Evolutionary conservation across 2,113 vertebrate genomes (phyloP).

Genomic region (Erythrocercus mccallii): DNA sequence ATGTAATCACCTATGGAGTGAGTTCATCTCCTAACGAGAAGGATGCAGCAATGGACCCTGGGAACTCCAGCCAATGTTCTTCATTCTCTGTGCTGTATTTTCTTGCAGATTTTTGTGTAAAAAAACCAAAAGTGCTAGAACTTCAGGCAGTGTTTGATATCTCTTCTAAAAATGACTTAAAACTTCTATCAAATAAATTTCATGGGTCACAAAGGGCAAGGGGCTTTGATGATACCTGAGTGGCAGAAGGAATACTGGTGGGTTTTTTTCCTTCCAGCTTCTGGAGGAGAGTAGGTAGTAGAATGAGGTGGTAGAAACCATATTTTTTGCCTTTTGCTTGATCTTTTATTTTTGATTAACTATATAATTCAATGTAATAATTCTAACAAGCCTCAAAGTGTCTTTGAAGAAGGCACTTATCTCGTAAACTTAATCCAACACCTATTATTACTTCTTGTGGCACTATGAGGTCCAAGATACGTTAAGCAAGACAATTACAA

Average conservation of each 20-base stretch:
- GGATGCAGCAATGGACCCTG: not conserved
- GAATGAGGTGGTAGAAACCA: not conserved
- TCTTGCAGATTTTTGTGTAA: not conserved
- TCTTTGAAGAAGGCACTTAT: not conserved
- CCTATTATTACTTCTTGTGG: not conserved
- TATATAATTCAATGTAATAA: not conserved
- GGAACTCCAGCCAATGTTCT: not conserved
- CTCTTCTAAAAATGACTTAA: not conserved
- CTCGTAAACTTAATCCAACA: not conserved
- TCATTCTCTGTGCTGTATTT: not conserved
- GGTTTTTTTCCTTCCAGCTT: not conserved
- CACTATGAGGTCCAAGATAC: not conserved
- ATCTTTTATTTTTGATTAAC: not conserved
- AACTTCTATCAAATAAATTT: not conserved
- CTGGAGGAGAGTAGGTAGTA: not conserved
- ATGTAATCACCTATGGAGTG: not conserved
- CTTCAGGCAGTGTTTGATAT: not conserved
- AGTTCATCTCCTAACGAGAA: not conserved
- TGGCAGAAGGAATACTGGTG: not conserved
- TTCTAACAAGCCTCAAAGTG: not conserved
- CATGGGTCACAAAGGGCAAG: rapidly evolving
- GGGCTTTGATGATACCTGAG: not conserved
- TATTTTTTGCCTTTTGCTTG: not conserved
- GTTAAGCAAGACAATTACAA: not conserved
- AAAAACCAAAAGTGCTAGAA: not conserved